A percentile compares a stretch with the other conserved stretches of the same genome.
phyloP scores from a whole-genome alignment of 2,113 vertebrate species.

The Mormoops blainvillei region DNA sequence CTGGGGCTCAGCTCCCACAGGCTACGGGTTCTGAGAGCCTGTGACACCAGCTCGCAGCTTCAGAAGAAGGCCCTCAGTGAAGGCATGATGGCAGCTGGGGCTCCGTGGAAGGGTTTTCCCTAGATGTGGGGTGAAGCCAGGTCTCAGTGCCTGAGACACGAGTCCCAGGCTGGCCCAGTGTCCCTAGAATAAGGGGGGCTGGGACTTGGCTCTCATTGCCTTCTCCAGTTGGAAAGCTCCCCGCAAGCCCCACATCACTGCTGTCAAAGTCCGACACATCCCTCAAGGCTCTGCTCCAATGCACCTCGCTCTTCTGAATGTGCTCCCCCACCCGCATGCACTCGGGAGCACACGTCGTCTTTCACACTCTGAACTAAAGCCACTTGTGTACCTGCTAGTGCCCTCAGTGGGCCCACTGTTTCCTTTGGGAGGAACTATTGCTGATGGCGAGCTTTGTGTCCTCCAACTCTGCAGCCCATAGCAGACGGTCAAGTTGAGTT shows the following conservation, averaged over 20 bases:
- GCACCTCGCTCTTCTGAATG: neutral
- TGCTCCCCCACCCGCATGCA: rapidly evolving
- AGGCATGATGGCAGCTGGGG: neutral
- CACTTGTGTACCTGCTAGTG: rapidly evolving
- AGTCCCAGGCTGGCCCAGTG: neutral
- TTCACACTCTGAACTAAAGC: neutral
- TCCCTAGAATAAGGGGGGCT: neutral
- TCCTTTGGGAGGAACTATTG: neutral
- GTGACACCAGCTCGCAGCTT: neutral
- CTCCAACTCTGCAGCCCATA: neutral
- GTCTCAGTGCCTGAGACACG: neutral
- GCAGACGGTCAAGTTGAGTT: rapidly evolving
- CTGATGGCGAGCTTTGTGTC: neutral
- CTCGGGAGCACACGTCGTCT: neutral
- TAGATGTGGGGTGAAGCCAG: neutral
- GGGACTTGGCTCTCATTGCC: neutral
- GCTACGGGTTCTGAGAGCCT: neutral
- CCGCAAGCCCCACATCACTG: neutral
- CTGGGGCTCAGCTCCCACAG: neutral
- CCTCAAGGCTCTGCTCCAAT: neutral
- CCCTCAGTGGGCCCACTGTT: rapidly evolving
- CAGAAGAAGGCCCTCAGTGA: neutral
- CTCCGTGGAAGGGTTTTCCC: neutral
- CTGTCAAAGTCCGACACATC: neutral
- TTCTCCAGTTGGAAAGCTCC: neutral